Evolutionary conservation across 1,140 invertebrate genomes (phyloP), one percentile per base, ranked within the genome.

Genomic region (Brachionus koreanus): DNA sequence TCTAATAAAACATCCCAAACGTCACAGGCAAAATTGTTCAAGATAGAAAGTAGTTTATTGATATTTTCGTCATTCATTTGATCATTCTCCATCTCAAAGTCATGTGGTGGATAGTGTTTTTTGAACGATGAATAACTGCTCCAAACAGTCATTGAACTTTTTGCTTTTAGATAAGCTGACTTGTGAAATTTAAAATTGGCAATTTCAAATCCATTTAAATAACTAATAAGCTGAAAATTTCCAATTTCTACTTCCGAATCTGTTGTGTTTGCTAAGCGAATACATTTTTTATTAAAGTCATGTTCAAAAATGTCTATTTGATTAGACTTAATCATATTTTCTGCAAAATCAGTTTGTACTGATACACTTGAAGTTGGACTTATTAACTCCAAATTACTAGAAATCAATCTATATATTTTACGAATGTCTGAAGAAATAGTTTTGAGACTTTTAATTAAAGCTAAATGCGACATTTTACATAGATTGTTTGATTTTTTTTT

Each of bases 181-280:
- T 74, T 74, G 25, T 74, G 69, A 49, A 74, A 74, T 9, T 74
- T 74, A 33, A 29, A 74, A 13, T 29, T 23, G 7, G 19, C 19
- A n/a, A 74, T 46, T 35, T 74, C 69, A 12, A 35, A 46, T 16
- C 69, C 69, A n/a, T 74, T 74, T 23, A 74, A 46, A 35, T 46
- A 74, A 9, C 69, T 74, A 74, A 46, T 46, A 3, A 74, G 9
- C n/a, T 74, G 39, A 49, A 43, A 74, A 74, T 46, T 74, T 74
- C 69, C 69, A 12, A 74, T 25, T 12, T 13, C 25, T 46, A 46
- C 10, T 5, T 25, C 39, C 2, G 1, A 13, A 39, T 74, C 25
- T 10, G 69, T 74, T 12, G 6, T 12, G 19, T 74, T 74, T 3
- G 23, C 4, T 0, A 74, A 9, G 10, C 42, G 16, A 9, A 74